Conservation (phyloP, 2,113 vertebrate genomes). For the Poecilia latipinna region DNA sequence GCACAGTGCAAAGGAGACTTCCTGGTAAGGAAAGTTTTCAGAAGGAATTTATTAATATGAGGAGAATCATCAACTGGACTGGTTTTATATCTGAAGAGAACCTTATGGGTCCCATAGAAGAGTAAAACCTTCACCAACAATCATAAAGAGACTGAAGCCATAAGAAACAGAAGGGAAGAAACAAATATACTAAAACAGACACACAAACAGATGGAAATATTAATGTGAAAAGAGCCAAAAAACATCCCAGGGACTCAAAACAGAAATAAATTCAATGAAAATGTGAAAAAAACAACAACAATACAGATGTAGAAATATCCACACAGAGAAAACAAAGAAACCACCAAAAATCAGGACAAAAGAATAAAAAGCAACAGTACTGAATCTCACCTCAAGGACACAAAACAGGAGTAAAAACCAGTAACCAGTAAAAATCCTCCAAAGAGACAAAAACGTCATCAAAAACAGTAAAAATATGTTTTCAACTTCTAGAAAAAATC, state of each 20-base stretch:
- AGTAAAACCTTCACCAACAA: background rate
- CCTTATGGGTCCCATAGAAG: background rate
- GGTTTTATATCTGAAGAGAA: background rate
- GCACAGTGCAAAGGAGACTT: slow-evolving; percentile 60
- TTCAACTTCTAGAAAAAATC: too few relatives aligned
- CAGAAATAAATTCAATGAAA: background rate
- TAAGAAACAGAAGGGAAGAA: too few relatives aligned
- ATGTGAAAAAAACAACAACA: background rate
- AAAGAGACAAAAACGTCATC: background rate
- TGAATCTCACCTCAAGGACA: background rate
- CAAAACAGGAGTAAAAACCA: background rate
- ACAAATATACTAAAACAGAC: background rate
- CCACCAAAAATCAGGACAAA: too few relatives aligned
- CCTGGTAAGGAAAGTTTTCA: slow-evolving; percentile 39
- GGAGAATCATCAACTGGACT: background rate
- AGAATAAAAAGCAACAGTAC: background rate
- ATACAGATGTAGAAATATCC: background rate
- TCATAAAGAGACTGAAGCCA: too few relatives aligned
- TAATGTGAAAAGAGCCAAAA: too few relatives aligned
- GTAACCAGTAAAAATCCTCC: background rate
- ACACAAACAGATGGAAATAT: too few relatives aligned
- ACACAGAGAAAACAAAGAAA: background rate
- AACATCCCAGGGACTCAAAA: background rate
- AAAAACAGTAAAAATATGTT: too few relatives aligned
- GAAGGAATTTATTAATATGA: background rate